Evolutionary conservation across 2,113 vertebrate species (phyloP), one percentile per base, ranked within the genome.

Genomic region (Strix aluco): DNA sequence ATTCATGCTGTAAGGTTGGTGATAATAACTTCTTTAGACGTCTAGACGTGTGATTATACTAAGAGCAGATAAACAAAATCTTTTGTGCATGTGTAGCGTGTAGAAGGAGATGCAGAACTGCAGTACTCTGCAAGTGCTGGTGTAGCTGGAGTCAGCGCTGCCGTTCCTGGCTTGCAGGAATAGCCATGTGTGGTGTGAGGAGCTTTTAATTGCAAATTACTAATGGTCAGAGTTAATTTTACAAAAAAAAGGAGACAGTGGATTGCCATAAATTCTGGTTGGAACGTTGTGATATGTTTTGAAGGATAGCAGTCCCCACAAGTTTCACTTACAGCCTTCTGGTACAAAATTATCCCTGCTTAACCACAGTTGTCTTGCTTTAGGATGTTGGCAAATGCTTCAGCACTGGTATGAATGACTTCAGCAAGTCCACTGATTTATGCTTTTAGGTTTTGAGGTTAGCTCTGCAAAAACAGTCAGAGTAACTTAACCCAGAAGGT

Each of bases 41-140:
- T 95, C 8, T 55, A 69, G 84, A 77, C 2, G 0, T 74, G 42
- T 2, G 8, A 49, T 96, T 95, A 86, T 46, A 22, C 36, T 38
- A 73, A 77, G 34, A 80, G 66, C 74, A 73, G 87, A n/a, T 94
- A 82, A 94, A 65, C 1, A 1, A 74, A 67, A n/a, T 46, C 61
- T 81, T 88, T 25, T 47, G 78, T 91, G 57, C 36, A 15, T 10
- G 57, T 72, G 30, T 54, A 84, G 40, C 83, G 3, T 42, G 51
- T 65, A 10, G 57, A 69, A 52, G 57, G 69, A 80, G 47, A 51
- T 32, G 42, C 67, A 83, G 55, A 55, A 86, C 7, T 52, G 59
- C 22, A 29, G 1, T 49, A 17, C 17, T 71, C 3, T 0, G 32
- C 14, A 8, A 55, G 62, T 1, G 0, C 58, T 67, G 73, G 29